phyloP scores from a whole-genome alignment of 2,113 vertebrate species.

The Leiothrix lutea region DNA sequence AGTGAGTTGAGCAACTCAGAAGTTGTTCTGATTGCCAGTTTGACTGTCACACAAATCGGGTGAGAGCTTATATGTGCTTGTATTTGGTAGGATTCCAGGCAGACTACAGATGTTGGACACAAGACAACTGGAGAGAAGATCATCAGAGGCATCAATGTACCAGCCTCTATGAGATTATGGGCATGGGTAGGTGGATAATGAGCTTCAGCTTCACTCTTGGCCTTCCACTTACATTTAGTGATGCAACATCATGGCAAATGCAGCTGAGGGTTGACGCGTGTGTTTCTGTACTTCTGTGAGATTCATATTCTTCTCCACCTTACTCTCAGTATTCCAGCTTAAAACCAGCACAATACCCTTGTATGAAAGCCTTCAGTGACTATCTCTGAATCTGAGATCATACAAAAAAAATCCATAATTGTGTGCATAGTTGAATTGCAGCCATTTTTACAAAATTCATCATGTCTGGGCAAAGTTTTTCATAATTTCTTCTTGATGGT shows the following conservation, averaged over 20 bases:
- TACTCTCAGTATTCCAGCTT: background rate
- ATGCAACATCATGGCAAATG: background rate
- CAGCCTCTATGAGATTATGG: background rate
- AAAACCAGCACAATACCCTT: background rate
- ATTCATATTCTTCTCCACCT: background rate
- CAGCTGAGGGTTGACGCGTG: background rate
- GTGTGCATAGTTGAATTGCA: background rate
- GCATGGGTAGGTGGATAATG: background rate
- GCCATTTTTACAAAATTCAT: background rate
- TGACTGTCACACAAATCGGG: background rate
- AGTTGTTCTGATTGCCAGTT: background rate
- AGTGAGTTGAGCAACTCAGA: background rate
- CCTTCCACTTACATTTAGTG: background rate
- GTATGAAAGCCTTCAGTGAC: background rate
- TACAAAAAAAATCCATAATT: background rate
- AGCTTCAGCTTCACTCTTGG: background rate
- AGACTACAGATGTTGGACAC: fast-evolving
- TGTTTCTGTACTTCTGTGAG: background rate
- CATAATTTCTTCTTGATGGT: background rate
- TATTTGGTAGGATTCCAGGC: background rate
- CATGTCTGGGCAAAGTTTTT: background rate
- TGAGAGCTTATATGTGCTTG: background rate
- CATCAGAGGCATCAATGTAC: fast-evolving
- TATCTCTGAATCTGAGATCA: background rate
- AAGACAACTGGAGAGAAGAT: background rate